Evolutionary conservation across 2,113 vertebrate genomes (phyloP), one percentile per base, ranked within the genome.

Genomic region (Irena cyanogastra): DNA sequence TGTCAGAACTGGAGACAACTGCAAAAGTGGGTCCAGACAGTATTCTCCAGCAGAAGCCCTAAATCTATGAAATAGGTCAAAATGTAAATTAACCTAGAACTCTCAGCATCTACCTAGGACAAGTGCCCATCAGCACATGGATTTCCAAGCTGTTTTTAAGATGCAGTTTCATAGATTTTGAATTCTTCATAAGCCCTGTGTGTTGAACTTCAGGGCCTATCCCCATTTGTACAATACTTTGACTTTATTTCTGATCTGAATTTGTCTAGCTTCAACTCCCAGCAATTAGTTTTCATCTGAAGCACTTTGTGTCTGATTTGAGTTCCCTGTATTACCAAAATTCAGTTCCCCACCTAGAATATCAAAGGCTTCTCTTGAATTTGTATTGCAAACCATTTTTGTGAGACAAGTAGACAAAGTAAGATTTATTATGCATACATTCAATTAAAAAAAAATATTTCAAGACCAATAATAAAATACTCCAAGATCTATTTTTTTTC

Each of bases 11-110:
- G 12, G 69, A 74, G 81, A 92, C 63, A 71, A 61, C 41, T 95
- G 26, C n/a, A 86, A 11, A 71, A 93, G 72, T n/a, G 57, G 24
- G 80, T 70, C 86, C 79, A 42, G 60, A 70, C 37, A 89, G 31
- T 78, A 64, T 94, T 94, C 90, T 86, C 80, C 70, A 90, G 92
- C 50, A 45, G 87, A 93, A 96, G 79, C 47, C 54, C 57, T 39
- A 78, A 57, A 80, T 89, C 59, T 83, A 54, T 57, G 60, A 93
- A 94, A 83, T 60, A 80, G 53, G 66, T 85, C 87, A 95, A 97
- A 97, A 96, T 82, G 74, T 75, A 92, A 94, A 91, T 83, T 76
- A 72, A 42, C 63, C 18, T 39, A 65, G 44, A 86, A 78, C 52
- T 95, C 87, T 87, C 78, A 89, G 42, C 68, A 37, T 76, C 72